Percentiles rank a stretch among this genome's conserved stretches.
These are phyloP conservation scores for Forbesichthys agassizii DNA, from an alignment of 2,113 vertebrate species.

Conservation along the genomic window DNA sequence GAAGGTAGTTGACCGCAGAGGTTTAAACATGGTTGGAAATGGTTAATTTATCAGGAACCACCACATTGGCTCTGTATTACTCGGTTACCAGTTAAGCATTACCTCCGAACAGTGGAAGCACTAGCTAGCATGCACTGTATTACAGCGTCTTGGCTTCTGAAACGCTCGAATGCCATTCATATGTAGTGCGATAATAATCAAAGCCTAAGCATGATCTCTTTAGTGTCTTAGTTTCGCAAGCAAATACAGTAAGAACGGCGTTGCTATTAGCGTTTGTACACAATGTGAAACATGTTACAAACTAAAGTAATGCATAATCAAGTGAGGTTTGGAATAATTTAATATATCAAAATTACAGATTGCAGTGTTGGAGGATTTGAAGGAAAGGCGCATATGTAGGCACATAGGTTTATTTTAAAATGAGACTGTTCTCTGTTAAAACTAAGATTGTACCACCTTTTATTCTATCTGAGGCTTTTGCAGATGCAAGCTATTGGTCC, in stretches of 20 bases:
- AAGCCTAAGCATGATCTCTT: conserved; percentile 59
- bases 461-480: conserved; percentile 35
- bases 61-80: conserved; percentile 37
- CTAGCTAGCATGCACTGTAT: conserved; percentile 64
- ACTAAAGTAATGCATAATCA: neutral
- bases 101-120: conserved; percentile 27
- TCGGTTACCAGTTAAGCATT: conserved; percentile 46
- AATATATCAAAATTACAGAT: conserved; percentile 13
- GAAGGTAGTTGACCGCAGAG: conserved; percentile 64
- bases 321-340: neutral
- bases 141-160: conserved; percentile 41
- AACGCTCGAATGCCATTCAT: conserved; percentile 34
- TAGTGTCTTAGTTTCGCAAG: conserved; percentile 27
- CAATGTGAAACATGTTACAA: neutral
- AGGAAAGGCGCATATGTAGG: conserved; percentile 3
- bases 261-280: conserved; percentile 33
- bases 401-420: neutral
- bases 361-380: neutral
- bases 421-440: conserved; percentile 7
- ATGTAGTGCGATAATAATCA: conserved; percentile 25
- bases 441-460: conserved; percentile 44
- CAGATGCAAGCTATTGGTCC: conserved; percentile 43
- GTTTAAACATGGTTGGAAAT: conserved; percentile 49
- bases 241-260: neutral
- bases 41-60: conserved; percentile 39